These are phyloP conservation scores for Atrina japonica DNA, from an alignment of 2,888 invertebrate genomes.

Conservation along the genomic window DNA sequence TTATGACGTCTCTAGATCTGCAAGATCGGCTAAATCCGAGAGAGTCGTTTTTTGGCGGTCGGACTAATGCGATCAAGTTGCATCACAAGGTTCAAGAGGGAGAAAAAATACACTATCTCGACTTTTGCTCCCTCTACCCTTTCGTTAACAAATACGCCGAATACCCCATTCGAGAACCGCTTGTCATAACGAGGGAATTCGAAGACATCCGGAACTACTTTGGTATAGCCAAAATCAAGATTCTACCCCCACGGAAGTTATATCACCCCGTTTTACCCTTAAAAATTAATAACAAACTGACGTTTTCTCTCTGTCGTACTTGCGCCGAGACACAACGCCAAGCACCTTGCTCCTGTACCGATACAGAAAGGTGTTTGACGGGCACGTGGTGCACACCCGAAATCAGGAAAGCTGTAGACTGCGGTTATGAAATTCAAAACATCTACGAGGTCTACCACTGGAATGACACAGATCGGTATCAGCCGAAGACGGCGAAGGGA, in stretches of 20 bases:
- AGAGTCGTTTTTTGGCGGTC: slow-evolving; percentile 67
- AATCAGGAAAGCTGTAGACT: slow-evolving; percentile 66
- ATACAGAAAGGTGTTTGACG: slow-evolving; percentile 4
- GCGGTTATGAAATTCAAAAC: slow-evolving; percentile 73
- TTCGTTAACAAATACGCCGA: slow-evolving; percentile 57
- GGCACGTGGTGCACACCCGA: too few species aligned
- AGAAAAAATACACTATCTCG: too few species aligned
- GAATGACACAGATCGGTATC: slow-evolving; percentile 48
- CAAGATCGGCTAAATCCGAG: slow-evolving; percentile 52
- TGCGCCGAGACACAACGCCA: neutral
- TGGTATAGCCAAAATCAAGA: slow-evolving; percentile 57
- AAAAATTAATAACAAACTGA: slow-evolving; percentile 2
- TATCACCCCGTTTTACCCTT: slow-evolving; percentile 71
- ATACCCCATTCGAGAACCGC: slow-evolving; percentile 63
- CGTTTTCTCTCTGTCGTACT: too few species aligned
- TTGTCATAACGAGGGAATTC: slow-evolving; percentile 53
- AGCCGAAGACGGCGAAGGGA: slow-evolving; percentile 38
- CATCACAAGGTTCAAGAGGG: slow-evolving; percentile 40
- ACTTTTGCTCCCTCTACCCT: slow-evolving; percentile 66
- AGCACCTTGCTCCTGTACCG: neutral
- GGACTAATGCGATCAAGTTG: slow-evolving; percentile 58
- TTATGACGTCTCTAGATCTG: neutral
- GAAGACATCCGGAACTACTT: slow-evolving; percentile 44
- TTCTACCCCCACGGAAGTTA: slow-evolving; percentile 58
- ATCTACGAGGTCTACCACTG: too few species aligned